phyloP scores from a whole-genome alignment of 2,888 invertebrate genomes.

The Agriopis marginaria region DNA sequence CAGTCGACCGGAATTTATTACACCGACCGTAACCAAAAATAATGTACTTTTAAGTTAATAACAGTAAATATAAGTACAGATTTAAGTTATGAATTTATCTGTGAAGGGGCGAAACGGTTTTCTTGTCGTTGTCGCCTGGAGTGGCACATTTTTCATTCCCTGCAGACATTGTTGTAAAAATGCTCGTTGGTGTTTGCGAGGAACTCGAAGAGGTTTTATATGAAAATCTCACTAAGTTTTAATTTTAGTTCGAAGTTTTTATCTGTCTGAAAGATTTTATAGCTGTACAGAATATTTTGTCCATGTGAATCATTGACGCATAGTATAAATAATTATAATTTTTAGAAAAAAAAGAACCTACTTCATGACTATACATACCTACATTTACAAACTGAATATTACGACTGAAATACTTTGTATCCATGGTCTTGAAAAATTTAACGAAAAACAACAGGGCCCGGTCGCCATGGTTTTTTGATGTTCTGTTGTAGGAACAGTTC shows the following conservation, averaged over 20 bases:
- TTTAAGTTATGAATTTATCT: conserved; percentile 39
- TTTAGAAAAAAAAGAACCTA: no score
- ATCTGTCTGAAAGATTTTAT: neutral
- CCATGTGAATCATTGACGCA: no score
- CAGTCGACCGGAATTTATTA: neutral
- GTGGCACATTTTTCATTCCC: conserved; percentile 47
- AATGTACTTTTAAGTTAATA: conserved; percentile 16
- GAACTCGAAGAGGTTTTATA: conserved; percentile 3
- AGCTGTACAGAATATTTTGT: no score
- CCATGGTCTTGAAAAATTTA: no score
- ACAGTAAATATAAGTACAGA: conserved; percentile 37
- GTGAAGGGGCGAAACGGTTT: conserved; percentile 22
- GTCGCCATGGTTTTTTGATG: no score
- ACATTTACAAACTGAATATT: no score
- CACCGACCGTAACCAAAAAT: conserved; percentile 15
- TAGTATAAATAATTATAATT: no score
- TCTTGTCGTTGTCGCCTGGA: conserved; percentile 21
- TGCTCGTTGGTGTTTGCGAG: conserved; percentile 8
- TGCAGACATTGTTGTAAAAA: conserved; percentile 37
- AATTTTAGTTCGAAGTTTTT: neutral
- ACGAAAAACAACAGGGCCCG: no score
- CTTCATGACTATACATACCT: no score
- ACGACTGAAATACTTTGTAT: no score
- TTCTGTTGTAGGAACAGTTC: no score
- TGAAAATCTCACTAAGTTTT: neutral